Evolutionary conservation across 92 coral and sea anemone species (phyloP).

Genomic region (Phymanthus crucifer): DNA sequence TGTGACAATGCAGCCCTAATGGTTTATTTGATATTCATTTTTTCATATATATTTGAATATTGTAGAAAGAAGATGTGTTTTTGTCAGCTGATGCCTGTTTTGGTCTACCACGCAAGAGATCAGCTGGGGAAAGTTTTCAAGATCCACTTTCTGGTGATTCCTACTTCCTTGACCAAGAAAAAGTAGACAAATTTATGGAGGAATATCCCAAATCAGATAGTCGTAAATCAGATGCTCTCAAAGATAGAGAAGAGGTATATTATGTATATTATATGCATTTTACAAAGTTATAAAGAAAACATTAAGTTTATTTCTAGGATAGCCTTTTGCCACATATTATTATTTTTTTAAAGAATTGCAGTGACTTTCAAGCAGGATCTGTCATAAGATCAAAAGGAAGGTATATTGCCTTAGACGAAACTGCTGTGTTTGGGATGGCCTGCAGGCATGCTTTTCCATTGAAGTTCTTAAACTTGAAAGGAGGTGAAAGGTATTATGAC

Average conservation of each 20-base stretch:
- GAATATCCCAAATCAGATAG: constrained; percentile 29
- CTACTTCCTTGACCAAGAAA: constrained; percentile 38
- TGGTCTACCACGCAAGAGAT: constrained; percentile 50
- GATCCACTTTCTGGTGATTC: constrained; percentile 28
- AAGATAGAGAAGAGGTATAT: constrained; percentile 14
- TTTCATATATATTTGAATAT: constrained; percentile 7
- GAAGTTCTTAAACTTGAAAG: constrained; percentile 53
- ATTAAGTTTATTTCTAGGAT: neutral
- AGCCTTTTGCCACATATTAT: neutral
- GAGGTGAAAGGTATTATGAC: constrained; percentile 53
- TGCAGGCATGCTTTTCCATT: constrained; percentile 62
- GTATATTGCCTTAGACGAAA: constrained; percentile 55
- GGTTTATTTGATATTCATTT: constrained; percentile 11
- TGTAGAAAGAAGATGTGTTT: constrained; percentile 26
- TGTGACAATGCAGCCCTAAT: too few relatives aligned
- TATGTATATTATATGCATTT: neutral
- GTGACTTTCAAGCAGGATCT: constrained; percentile 53
- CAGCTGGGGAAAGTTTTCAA: constrained; percentile 43
- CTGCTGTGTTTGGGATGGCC: constrained; percentile 57
- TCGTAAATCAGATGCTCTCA: neutral
- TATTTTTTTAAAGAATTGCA: constrained; percentile 23
- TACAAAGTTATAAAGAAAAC: neutral
- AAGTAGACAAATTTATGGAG: constrained; percentile 37
- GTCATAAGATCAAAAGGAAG: constrained; percentile 50
- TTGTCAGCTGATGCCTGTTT: constrained; percentile 47